A percentile compares a stretch with the other conserved stretches of the same genome.
Evolutionary conservation across 1,140 invertebrate species (phyloP).

Genomic region (Caerostris darwini): DNA sequence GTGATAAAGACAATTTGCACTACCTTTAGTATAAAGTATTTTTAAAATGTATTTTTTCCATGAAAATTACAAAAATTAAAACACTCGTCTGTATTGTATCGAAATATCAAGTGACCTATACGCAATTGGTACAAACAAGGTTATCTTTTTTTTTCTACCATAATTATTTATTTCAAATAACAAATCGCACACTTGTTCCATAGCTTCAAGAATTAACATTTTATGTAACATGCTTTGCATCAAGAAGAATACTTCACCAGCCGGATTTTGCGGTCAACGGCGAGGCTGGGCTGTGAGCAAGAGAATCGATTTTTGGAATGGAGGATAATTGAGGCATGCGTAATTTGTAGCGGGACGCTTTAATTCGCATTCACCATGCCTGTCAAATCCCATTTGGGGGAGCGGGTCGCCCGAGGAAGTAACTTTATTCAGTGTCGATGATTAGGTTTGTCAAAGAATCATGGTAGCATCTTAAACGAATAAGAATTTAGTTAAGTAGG

Average conservation of each 20-base stretch:
- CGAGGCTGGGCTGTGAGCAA: not conserved
- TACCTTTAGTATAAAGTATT: no score
- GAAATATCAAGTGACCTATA: no score
- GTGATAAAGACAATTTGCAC: no score
- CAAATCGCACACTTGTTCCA: no score
- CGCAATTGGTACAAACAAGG: no score
- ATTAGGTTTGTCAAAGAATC: not conserved
- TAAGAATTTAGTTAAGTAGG: not conserved
- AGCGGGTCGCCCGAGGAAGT: not conserved
- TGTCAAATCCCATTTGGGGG: not conserved
- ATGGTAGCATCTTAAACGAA: not conserved
- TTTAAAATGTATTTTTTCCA: no score
- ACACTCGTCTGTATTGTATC: no score
- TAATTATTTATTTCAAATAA: no score
- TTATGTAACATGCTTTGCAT: not conserved
- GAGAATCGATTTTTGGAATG: slow-evolving; percentile 35
- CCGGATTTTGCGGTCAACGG: not conserved
- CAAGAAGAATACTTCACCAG: not conserved
- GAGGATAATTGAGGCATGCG: slow-evolving; percentile 8
- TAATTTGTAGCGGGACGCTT: not conserved
- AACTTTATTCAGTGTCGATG: not conserved
- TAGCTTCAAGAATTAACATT: not conserved
- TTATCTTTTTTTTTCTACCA: no score
- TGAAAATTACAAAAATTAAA: no score
- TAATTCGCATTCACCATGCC: not conserved